Evolutionary conservation across 2,888 invertebrate species (phyloP).

Genomic region (Platycnemis pennipes): DNA sequence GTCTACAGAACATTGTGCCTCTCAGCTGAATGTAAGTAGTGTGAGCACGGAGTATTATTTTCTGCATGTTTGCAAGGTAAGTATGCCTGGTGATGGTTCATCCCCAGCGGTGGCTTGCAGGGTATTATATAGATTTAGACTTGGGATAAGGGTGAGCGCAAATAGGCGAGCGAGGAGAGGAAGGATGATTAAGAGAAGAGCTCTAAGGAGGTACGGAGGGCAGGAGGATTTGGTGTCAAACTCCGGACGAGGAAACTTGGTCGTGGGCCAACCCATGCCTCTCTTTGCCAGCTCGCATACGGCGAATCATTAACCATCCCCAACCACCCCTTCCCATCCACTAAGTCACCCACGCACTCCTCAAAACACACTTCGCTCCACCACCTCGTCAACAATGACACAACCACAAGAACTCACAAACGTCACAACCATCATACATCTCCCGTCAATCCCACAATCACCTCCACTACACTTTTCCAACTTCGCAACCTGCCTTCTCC

Average conservation of each 20-base stretch:
- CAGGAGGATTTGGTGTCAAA: slow-evolving; percentile 20
- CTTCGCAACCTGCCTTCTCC: no score
- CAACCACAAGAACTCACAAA: neutral
- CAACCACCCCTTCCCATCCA: neutral
- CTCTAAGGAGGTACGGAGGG: neutral
- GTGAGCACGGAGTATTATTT: no score
- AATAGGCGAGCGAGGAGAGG: neutral
- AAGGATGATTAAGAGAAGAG: slow-evolving; percentile 20
- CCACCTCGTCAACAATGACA: no score
- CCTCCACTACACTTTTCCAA: no score
- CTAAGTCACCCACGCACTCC: neutral
- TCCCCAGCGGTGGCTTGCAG: no score
- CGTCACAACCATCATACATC: neutral
- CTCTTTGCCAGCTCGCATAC: neutral
- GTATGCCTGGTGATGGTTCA: no score
- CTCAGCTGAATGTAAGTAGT: no score
- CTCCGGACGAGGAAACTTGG: slow-evolving; percentile 48
- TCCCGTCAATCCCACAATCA: neutral
- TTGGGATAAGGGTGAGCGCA: neutral
- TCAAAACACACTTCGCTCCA: neutral
- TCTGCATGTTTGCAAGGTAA: no score
- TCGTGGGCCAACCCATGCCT: slow-evolving; percentile 41
- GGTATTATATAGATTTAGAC: no score
- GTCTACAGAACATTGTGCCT: no score
- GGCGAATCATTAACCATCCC: neutral